Evolutionary conservation across 1,140 invertebrate genomes (phyloP), one percentile per base, ranked within the genome.

Genomic region (Drosophila funebris): DNA sequence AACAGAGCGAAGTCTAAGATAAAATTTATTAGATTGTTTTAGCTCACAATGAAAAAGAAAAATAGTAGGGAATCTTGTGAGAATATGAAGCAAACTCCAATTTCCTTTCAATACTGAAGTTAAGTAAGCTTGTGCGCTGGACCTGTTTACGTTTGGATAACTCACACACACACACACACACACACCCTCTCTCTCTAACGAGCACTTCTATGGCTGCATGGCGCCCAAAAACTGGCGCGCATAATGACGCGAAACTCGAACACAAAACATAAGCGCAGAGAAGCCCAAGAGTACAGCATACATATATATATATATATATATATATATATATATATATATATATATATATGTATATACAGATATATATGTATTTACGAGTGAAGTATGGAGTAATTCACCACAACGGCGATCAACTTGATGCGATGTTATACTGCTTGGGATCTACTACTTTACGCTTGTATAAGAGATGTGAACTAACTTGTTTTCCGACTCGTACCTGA

Each of bases 151-250:
- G 39, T 63, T 24, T 68, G 36, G 36, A 36, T 36, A 36, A 11
- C n/a, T 36, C 4, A 27, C 22, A 52, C 27, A 48, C 33, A 43
- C 46, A 48, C 24, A 58, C 24, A 36, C 44, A 27, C 41, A 62
- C 16, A 57, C 22, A 9, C 18, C 16, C 39, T 60, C 20, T 41
- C 14, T 50, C 46, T 57, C 4, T 36, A 68, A 39, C 44, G 43
- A 31, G 57, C 76, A 58, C 60, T 67, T 78, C 46, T 64, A 52
- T 66, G 67, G 73, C 39, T 81, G 68, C 43, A 63, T 66, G 68
- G 81, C 82, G 77, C 82, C 77, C 77, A 87, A 81, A 79, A 76
- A 72, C 68, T 77, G 74, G 73, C 66, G 75, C 66, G 68, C 73
- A 76, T 76, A 76, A 71, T 77, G 75, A 70, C 50, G 69, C 68